These are phyloP conservation scores for Melangyna quadrimaculata DNA, from an alignment of 2,888 invertebrate species.

Conservation along the genomic window DNA sequence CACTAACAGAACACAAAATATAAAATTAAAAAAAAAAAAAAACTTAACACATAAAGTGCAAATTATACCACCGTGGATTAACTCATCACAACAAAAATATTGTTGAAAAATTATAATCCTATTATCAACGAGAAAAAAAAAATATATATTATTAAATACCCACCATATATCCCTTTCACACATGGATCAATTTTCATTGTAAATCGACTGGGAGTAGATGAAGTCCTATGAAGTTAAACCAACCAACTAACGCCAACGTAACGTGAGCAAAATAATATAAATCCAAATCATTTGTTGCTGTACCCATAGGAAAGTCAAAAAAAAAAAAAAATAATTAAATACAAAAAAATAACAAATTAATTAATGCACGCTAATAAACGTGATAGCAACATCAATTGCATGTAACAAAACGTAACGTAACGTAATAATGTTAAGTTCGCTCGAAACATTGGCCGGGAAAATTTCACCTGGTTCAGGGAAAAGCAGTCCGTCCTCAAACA, in stretches of 20 bases:
- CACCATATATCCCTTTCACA: slow-evolving; percentile 42
- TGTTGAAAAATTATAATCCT: slow-evolving; percentile 6
- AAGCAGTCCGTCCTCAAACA: slow-evolving; percentile 76
- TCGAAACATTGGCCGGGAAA: slow-evolving; percentile 94
- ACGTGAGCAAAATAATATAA: neutral
- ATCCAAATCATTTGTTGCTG: neutral
- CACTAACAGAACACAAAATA: slow-evolving; percentile 39
- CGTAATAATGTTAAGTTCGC: slow-evolving; percentile 91
- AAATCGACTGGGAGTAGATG: slow-evolving; percentile 47
- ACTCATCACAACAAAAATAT: slow-evolving; percentile 36
- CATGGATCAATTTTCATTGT: slow-evolving; percentile 64
- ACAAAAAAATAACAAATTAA: slow-evolving; percentile 34
- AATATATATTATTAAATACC: slow-evolving; percentile 1
- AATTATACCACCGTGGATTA: slow-evolving; percentile 54
- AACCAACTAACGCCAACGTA: neutral
- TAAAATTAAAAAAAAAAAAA: neutral
- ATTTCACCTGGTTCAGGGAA: slow-evolving; percentile 89
- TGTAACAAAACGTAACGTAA: slow-evolving; percentile 74
- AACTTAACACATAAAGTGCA: slow-evolving; percentile 30
- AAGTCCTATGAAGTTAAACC: slow-evolving; percentile 37
- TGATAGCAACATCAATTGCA: slow-evolving; percentile 62
- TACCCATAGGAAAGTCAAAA: neutral
- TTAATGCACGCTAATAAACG: slow-evolving; percentile 65
- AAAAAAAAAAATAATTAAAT: neutral
- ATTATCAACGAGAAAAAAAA: slow-evolving; percentile 6